phyloP scores from a whole-genome alignment of 2,113 vertebrate species.

The Passer domesticus region DNA sequence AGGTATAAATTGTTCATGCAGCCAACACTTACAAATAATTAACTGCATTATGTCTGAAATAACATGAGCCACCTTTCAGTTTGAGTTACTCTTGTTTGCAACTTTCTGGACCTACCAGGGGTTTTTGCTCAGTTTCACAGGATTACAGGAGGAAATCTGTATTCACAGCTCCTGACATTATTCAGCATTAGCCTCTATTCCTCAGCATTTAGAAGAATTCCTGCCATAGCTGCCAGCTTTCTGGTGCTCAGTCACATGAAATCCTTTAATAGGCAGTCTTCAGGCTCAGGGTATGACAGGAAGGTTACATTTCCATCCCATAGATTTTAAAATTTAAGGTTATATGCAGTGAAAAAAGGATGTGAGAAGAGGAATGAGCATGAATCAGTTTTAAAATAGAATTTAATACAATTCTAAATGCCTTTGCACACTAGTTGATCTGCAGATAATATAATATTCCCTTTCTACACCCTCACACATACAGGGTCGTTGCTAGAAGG shows the following conservation, averaged over 20 bases:
- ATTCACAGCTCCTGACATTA: background rate
- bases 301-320: background rate
- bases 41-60: background rate
- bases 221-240: background rate
- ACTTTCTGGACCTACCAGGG: background rate
- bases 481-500: background rate
- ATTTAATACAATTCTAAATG: background rate
- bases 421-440: background rate
- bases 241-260: background rate
- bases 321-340: background rate
- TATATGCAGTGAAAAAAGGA: background rate
- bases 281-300: background rate
- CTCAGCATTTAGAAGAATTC: background rate
- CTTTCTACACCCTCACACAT: background rate
- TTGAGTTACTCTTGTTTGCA: background rate
- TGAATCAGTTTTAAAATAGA: background rate
- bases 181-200: background rate
- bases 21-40: background rate
- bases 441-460: background rate
- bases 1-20: background rate
- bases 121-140: background rate
- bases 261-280: background rate
- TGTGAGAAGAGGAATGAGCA: background rate
- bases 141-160: background rate
- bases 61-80: rapidly evolving